phyloP scores from a whole-genome alignment of 2,797 vertebrate genomes.

The Sebastolobus alascanus region DNA sequence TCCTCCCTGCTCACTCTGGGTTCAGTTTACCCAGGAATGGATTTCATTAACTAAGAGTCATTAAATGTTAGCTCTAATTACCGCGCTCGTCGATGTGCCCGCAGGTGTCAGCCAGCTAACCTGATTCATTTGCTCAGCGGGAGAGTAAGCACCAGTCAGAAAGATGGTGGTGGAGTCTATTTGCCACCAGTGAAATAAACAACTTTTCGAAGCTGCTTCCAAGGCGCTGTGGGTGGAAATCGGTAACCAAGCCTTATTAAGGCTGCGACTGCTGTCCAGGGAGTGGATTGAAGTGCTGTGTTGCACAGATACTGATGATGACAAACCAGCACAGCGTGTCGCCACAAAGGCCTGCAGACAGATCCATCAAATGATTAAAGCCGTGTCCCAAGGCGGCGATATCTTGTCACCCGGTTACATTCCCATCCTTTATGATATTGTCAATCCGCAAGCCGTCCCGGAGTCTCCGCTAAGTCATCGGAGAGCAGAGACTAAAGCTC shows the following conservation, averaged over 20 bases:
- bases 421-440: conserved; percentile 59
- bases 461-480: conserved; percentile 41
- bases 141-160: conserved; percentile 41
- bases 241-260: conserved; percentile 54
- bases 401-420: conserved; percentile 59
- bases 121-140: conserved; percentile 69
- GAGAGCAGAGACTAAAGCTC: conserved; percentile 47
- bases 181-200: conserved; percentile 53
- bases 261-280: conserved; percentile 46
- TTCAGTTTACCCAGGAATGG: conserved; percentile 90
- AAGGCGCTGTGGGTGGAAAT: conserved; percentile 44
- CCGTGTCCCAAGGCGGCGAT: conserved; percentile 50
- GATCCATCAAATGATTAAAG: conserved; percentile 73
- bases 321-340: conserved; percentile 57
- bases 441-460: conserved; percentile 43
- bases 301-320: conserved; percentile 46
- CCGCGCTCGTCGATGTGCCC: conserved; percentile 90
- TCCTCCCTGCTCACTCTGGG: conserved; percentile 74
- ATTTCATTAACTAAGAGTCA: conserved; percentile 97
- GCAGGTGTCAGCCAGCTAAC: conserved; percentile 90
- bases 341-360: conserved; percentile 58
- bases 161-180: conserved; percentile 21
- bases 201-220: conserved; percentile 53
- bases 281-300: conserved; percentile 42
- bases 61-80: conserved; percentile 98